These are phyloP conservation scores for Biston stratarius DNA, from an alignment of 2,888 invertebrate genomes.

Conservation along the genomic window DNA sequence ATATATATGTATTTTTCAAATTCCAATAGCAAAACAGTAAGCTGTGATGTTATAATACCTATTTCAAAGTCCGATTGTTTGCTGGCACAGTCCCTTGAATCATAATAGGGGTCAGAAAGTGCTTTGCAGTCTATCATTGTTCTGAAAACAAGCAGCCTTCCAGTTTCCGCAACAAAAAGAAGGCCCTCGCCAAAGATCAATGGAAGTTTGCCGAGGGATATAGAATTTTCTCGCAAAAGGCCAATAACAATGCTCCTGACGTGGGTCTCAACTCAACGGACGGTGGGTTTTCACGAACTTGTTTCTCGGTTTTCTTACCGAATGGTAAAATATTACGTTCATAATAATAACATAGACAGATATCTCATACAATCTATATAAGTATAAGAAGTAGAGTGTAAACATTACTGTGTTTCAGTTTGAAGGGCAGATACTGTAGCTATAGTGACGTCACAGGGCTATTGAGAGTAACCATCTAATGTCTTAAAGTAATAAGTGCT, in stretches of 20 bases:
- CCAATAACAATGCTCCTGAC: slow-evolving; percentile 68
- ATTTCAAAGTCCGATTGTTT: slow-evolving; percentile 6
- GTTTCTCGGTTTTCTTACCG: slow-evolving; percentile 26
- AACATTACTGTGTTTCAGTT: too few species aligned
- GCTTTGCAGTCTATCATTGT: slow-evolving; percentile 38
- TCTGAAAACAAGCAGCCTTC: slow-evolving; percentile 43
- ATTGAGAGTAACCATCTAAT: too few species aligned
- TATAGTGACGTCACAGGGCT: too few species aligned
- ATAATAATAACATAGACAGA: too few species aligned
- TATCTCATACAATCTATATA: too few species aligned
- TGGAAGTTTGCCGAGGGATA: slow-evolving; percentile 61
- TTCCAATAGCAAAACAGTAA: too few species aligned
- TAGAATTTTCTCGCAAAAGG: slow-evolving; percentile 67
- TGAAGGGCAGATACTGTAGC: too few species aligned
- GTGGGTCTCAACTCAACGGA: slow-evolving; percentile 53
- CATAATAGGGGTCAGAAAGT: slow-evolving; percentile 16
- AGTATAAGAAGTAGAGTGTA: too few species aligned
- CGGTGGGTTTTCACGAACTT: slow-evolving; percentile 41
- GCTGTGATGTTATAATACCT: neutral
- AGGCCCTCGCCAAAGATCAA: slow-evolving; percentile 59
- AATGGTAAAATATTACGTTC: neutral
- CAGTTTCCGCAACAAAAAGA: slow-evolving; percentile 56
- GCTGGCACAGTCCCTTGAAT: neutral
- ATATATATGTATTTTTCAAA: too few species aligned
- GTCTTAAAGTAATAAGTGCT: too few species aligned